A percentile compares a stretch with the other conserved stretches of the same genome.
These are phyloP conservation scores for Elanus axillaris DNA, from an alignment of 2,113 vertebrate species.

Conservation along the genomic window DNA sequence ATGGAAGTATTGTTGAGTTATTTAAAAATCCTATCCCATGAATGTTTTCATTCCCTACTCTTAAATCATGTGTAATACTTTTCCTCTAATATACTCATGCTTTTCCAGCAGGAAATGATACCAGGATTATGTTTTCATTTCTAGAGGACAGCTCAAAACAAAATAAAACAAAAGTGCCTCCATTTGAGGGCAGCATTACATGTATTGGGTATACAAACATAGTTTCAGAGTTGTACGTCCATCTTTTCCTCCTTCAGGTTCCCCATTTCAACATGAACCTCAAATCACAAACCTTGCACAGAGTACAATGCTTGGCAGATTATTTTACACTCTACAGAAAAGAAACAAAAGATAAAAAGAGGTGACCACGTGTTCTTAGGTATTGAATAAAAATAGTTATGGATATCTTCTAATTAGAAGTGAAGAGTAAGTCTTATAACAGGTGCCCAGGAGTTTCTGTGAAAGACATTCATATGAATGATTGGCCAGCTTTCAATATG, in stretches of 20 bases:
- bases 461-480: slow-evolving; percentile 42
- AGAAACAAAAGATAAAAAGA: slow-evolving; percentile 24
- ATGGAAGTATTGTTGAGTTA: background rate
- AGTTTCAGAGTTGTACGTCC: background rate
- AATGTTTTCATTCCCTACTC: background rate
- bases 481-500: slow-evolving; percentile 27
- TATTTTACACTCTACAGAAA: background rate
- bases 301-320: background rate
- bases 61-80: background rate
- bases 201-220: background rate
- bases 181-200: background rate
- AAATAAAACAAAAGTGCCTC: background rate
- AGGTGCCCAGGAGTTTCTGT: slow-evolving; percentile 40
- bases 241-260: background rate
- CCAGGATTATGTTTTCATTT: background rate
- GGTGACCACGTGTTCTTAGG: background rate
- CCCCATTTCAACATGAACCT: background rate
- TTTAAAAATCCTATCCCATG: background rate
- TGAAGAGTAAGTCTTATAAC: slow-evolving; percentile 46
- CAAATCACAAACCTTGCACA: background rate
- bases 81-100: background rate
- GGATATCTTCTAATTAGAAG: slow-evolving; percentile 39
- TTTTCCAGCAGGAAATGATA: background rate
- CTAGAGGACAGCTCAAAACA: background rate
- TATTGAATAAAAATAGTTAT: slow-evolving; percentile 27